Percentiles rank a stretch among this genome's conserved stretches.
Evolutionary conservation across 2,113 vertebrate genomes (phyloP).

Genomic region (Elephantulus edwardii): DNA sequence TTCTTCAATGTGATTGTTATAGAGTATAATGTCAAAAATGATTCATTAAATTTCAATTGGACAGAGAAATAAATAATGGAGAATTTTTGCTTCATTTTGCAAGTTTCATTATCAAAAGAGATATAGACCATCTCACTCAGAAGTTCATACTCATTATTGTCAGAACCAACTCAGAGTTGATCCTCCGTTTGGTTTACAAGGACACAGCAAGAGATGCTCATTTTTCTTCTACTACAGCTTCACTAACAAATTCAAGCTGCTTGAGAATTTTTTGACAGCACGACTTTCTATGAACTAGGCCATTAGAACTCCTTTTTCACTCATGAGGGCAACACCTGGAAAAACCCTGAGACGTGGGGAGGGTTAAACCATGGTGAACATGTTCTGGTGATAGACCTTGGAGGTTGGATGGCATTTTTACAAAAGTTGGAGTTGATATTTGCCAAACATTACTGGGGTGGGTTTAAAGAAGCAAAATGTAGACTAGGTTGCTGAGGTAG

Average conservation of each 20-base stretch:
- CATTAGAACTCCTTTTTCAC: too few species aligned
- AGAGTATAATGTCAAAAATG: neutral
- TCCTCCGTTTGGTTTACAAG: too few species aligned
- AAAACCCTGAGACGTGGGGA: neutral
- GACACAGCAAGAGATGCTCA: too few species aligned
- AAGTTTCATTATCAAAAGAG: neutral
- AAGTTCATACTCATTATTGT: too few species aligned
- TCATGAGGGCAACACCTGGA: neutral
- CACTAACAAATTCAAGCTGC: too few species aligned
- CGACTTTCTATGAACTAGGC: too few species aligned
- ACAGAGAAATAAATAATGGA: neutral
- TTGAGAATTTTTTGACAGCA: too few species aligned
- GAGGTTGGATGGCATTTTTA: neutral
- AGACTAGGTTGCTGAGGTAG: too few species aligned
- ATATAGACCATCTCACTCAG: neutral
- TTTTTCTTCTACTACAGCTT: too few species aligned
- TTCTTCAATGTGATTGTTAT: neutral
- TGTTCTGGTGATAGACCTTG: neutral
- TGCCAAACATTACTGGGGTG: neutral
- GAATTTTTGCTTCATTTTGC: neutral
- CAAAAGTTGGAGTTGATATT: neutral
- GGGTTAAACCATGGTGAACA: neutral
- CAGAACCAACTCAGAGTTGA: too few species aligned
- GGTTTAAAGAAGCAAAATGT: neutral
- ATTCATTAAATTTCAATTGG: neutral